Percentiles rank a stretch among this genome's conserved stretches.
Evolutionary conservation across 1,140 invertebrate genomes (phyloP).

Genomic region (Nomia melanderi): DNA sequence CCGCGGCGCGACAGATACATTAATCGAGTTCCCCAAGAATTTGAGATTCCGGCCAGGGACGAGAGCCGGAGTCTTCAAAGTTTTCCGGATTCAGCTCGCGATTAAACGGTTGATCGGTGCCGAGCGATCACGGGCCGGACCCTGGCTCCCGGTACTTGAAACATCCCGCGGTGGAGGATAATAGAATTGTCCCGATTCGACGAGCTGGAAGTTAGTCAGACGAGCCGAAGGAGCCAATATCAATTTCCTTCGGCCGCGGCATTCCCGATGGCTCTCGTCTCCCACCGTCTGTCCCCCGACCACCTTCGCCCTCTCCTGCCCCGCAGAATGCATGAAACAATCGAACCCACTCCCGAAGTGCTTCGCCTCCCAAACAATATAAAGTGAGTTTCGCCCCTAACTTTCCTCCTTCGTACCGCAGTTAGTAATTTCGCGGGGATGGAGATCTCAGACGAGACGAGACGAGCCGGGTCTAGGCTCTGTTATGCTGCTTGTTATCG

Average conservation of each 20-base stretch:
- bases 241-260: conserved; percentile 64
- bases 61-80: background rate
- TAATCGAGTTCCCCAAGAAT: background rate
- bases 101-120: conserved; percentile 36
- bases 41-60: background rate
- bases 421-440: background rate
- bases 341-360: conserved; percentile 31
- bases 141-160: conserved; percentile 45
- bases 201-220: conserved; percentile 56
- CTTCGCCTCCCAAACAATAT: conserved; percentile 43
- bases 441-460: background rate
- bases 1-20: background rate
- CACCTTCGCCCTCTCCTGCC: background rate
- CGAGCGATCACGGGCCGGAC: background rate
- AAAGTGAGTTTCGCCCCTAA: conserved; percentile 55
- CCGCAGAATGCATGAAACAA: conserved; percentile 69
- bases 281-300: background rate
- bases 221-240: conserved; percentile 67
- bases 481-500: conserved; percentile 47
- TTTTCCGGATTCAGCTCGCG: background rate
- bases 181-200: conserved; percentile 65
- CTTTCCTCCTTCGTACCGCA: conserved; percentile 38
- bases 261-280: conserved; percentile 52
- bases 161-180: conserved; percentile 55
- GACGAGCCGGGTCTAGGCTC: background rate